phyloP scores from a whole-genome alignment of 2,797 vertebrate genomes.

The Cyclura pinguis region DNA sequence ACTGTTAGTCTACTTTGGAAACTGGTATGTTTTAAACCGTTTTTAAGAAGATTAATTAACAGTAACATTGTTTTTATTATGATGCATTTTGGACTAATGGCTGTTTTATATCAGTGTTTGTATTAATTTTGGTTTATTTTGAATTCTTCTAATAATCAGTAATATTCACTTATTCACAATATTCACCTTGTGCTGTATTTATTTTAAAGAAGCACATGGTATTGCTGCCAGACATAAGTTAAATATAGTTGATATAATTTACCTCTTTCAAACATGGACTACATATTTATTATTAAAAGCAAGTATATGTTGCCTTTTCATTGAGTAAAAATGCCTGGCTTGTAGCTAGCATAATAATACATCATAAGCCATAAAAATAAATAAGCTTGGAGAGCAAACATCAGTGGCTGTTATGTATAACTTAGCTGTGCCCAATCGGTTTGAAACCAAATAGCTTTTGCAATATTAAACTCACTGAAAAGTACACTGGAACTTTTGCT shows the following conservation, averaged over 20 bases:
- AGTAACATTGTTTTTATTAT: not conserved
- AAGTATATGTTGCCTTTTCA: not conserved
- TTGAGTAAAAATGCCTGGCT: not conserved
- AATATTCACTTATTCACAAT: not conserved
- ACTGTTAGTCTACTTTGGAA: not conserved
- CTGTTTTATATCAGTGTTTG: too few relatives aligned
- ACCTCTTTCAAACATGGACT: not conserved
- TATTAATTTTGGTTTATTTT: not conserved
- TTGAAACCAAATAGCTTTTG: conserved; percentile 5
- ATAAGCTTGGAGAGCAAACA: not conserved
- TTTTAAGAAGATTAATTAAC: not conserved
- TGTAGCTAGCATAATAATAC: not conserved
- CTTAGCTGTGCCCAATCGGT: not conserved
- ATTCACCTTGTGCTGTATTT: not conserved
- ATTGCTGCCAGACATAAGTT: not conserved
- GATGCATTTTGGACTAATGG: not conserved
- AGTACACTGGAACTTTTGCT: not conserved
- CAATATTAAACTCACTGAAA: not conserved
- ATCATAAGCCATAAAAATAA: not conserved
- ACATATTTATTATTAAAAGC: not conserved
- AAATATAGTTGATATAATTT: not conserved
- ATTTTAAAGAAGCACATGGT: not conserved
- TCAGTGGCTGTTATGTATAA: not conserved
- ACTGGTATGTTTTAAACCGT: not conserved
- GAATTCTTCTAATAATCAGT: not conserved